Conservation (phyloP, 1,140 invertebrate species). For the Hydropsyche tenuis region DNA sequence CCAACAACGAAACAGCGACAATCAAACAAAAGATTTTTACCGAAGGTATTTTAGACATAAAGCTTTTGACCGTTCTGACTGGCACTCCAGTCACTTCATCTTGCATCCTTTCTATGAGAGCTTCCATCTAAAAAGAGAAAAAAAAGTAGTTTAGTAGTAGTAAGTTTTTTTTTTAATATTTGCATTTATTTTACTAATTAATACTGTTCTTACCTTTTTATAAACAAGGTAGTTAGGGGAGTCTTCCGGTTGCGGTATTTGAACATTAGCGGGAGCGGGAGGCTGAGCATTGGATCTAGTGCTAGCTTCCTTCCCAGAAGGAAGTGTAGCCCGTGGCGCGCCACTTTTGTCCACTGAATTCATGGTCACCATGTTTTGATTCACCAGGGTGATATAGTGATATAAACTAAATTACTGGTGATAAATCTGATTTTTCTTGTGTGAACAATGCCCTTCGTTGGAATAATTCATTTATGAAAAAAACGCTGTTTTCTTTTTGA, state of each 20-base stretch:
- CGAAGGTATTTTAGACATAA: conserved; percentile 98
- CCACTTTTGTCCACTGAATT: conserved; percentile 60
- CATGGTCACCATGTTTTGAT: conserved; percentile 61
- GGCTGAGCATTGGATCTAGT: conserved; percentile 17
- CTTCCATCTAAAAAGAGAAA: conserved; percentile 83
- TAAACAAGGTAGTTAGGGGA: conserved; percentile 60
- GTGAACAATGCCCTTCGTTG: too few species aligned
- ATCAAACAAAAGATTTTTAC: conserved; percentile 60
- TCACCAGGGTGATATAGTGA: neutral
- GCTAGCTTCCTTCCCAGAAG: conserved; percentile 10
- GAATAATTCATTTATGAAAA: too few species aligned
- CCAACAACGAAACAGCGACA: neutral
- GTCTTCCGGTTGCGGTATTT: conserved; percentile 59
- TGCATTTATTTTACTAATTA: conserved; percentile 3
- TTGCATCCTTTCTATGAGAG: conserved; percentile 96
- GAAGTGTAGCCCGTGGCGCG: conserved; percentile 24
- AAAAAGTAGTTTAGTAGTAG: neutral
- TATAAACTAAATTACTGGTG: too few species aligned
- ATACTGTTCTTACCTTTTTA: conserved; percentile 56
- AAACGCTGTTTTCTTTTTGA: too few species aligned
- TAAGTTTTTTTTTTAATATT: neutral
- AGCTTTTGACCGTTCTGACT: conserved; percentile 97
- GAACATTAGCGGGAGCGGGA: conserved; percentile 53
- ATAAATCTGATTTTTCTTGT: too few species aligned
- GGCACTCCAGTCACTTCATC: conserved; percentile 92